These are phyloP conservation scores for Spinus pinus DNA, from an alignment of 2,797 vertebrate genomes.

Conservation along the genomic window DNA sequence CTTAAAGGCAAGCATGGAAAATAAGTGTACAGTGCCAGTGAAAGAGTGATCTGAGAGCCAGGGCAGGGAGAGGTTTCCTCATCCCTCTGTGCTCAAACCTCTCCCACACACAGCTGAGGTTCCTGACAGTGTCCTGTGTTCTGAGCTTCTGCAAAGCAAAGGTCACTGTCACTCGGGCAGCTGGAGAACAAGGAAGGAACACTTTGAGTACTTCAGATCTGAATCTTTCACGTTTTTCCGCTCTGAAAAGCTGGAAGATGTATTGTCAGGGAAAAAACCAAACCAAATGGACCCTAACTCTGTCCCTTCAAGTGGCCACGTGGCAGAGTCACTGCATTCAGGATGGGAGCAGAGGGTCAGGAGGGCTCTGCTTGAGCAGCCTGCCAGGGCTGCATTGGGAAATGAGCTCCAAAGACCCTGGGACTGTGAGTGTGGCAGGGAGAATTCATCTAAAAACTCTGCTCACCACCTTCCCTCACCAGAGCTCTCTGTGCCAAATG, in stretches of 20 bases:
- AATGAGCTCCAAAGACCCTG: background rate
- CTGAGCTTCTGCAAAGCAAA: background rate
- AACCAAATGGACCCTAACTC: background rate
- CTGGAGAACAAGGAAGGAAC: background rate
- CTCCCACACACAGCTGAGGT: background rate
- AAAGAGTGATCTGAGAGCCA: background rate
- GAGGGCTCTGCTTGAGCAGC: background rate
- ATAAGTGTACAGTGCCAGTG: background rate
- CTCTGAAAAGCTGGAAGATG: background rate
- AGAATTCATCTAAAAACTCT: background rate
- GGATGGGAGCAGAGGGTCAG: background rate
- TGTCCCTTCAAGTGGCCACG: background rate
- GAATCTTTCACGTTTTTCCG: background rate
- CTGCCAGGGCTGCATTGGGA: background rate
- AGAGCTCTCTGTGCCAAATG: background rate
- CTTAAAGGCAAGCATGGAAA: background rate
- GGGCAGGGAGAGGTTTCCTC: background rate
- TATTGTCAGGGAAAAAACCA: background rate
- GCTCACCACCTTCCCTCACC: background rate
- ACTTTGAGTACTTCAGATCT: background rate
- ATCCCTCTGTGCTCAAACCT: background rate
- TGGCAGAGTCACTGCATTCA: background rate
- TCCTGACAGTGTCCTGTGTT: background rate
- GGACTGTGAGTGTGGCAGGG: accelerated
- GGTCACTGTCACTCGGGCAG: background rate